Evolutionary conservation across 2,113 vertebrate species (phyloP).

Genomic region (Oxyruncus cristatus): DNA sequence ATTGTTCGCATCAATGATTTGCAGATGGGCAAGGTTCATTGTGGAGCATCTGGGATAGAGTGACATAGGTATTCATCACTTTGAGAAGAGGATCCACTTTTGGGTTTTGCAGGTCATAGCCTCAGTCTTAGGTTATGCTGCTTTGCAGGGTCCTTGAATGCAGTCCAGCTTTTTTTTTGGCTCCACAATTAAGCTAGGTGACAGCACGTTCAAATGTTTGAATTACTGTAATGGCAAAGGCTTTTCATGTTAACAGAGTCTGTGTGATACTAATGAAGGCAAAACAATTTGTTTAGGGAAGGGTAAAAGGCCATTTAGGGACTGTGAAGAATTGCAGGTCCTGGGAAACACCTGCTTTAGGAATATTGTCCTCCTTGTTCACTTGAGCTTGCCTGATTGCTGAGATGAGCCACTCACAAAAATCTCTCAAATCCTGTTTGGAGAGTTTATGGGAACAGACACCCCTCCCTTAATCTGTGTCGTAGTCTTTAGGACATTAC

Average conservation of each 20-base stretch:
- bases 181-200: neutral
- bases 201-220: rapidly evolving
- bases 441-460: neutral
- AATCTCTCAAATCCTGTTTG: neutral
- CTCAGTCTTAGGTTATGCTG: neutral
- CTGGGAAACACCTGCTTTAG: neutral
- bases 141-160: neutral
- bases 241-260: neutral
- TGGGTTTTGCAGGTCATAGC: neutral
- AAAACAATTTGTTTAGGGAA: neutral
- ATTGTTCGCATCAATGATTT: neutral
- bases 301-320: neutral
- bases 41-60: neutral
- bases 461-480: neutral
- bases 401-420: neutral
- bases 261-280: neutral
- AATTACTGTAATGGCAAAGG: neutral
- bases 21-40: neutral
- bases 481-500: neutral
- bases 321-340: neutral
- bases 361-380: neutral
- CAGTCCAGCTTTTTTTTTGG: neutral
- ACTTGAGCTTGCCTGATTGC: neutral
- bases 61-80: neutral
- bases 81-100: neutral